Evolutionary conservation across 2,888 invertebrate species (phyloP), one percentile per base, ranked within the genome.

Genomic region (Apantesis nais): DNA sequence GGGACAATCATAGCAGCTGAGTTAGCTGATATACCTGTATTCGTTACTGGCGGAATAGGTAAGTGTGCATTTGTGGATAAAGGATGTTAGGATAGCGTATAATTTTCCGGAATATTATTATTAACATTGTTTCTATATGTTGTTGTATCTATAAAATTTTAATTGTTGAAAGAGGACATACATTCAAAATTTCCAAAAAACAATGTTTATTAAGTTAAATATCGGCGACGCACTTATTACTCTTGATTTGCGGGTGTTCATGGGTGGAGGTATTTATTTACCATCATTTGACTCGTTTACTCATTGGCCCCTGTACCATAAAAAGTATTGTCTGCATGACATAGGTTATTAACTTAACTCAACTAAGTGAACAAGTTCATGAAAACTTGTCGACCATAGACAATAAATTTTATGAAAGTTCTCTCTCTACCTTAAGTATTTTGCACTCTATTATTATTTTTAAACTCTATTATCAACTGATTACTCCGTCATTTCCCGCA

Each of bases 31-130:
- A 98, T 99, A 84, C 96, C 97, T 19, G 95, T 99, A 67, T 99
- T 99, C 95, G 99, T 98, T 2, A 99, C 99, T 39, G 99, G 99
- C 76, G 98, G 97, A 5, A 95, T 96, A 78, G 96, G 96, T 95
- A 78, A 72, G 66, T 41, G 9, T 11, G 29, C 11, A 29, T 19
- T 0, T 14, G n/a, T 34, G 34, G 34, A 2, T 19, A 16, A 12
- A 41, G n/a, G n/a, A n/a, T n/a, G n/a, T n/a, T n/a, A 39, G 39
- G 39, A 39, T 39, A 39, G 39, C 8, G 39, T 39, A 39, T 39
- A 8, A 39, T 39, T 5, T 11, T 9, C 11, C 39, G 8, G 8
- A 39, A 39, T 39, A 39, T 39, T 8, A 39, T 39, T 39, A 7
- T 37, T 37, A 7, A 37, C 37, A 37, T 37, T 37, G n/a, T 37